Conservation (phyloP, 2,888 invertebrate species). For the Nemoura dubitans region DNA sequence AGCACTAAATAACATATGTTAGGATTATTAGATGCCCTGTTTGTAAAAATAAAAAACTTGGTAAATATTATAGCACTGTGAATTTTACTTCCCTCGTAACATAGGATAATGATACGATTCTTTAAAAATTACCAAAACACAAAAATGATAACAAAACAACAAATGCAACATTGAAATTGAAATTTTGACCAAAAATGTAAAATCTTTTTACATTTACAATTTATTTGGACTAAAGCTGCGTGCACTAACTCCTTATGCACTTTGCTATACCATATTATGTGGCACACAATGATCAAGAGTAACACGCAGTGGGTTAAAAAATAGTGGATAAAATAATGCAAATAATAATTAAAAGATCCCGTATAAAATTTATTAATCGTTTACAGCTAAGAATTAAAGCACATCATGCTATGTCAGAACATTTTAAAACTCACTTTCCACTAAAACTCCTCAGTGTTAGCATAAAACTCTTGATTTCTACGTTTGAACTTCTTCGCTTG, state of each 20-base stretch:
- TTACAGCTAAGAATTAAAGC: not conserved
- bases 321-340: no score
- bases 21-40: not conserved
- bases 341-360: not conserved
- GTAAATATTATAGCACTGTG: not conserved
- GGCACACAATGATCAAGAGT: no score
- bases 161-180: no score
- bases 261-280: no score
- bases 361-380: not conserved
- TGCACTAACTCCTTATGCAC: no score
- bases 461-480: constrained; percentile 61
- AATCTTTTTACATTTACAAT: no score
- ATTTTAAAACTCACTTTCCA: not conserved
- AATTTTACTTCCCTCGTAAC: not conserved
- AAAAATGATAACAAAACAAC: no score
- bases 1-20: not conserved
- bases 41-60: constrained; percentile 24
- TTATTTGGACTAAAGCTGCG: no score
- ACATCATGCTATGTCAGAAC: not conserved
- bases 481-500: constrained; percentile 60
- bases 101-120: constrained; percentile 1
- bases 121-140: not conserved
- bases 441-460: constrained; percentile 53
- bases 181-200: no score
- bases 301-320: no score